Conservation (phyloP, 2,888 invertebrate species). For the Dolomedes plantarius region DNA sequence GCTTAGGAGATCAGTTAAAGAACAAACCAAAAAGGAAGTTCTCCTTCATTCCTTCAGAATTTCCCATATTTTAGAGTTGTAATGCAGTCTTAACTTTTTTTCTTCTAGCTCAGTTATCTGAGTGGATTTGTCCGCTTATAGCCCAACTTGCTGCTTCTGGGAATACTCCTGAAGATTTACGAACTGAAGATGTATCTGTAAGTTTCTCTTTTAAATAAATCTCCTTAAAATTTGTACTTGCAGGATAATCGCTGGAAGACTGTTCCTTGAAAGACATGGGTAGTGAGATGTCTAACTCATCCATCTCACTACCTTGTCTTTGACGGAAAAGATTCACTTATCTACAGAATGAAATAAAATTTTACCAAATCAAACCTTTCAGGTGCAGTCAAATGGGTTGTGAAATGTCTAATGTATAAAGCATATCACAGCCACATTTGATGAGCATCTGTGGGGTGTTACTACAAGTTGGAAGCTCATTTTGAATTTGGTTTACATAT, state of each 20-base stretch:
- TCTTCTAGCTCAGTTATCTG: conserved; percentile 81
- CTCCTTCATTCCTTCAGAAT: no score
- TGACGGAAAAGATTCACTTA: conserved; percentile 81
- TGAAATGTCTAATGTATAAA: conserved; percentile 74
- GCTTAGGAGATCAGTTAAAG: no score
- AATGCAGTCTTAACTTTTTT: neutral
- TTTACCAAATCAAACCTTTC: neutral
- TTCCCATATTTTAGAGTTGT: no score
- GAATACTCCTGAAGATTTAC: conserved; percentile 80
- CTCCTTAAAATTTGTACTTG: neutral
- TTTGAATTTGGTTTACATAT: no score
- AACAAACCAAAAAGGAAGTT: no score
- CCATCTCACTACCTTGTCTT: conserved; percentile 99
- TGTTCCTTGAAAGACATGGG: conserved; percentile 94
- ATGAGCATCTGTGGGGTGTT: conserved; percentile 68
- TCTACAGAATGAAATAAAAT: neutral
- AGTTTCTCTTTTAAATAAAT: conserved; percentile 75
- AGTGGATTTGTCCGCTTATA: conserved; percentile 82
- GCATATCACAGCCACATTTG: conserved; percentile 78
- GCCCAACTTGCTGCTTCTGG: conserved; percentile 79
- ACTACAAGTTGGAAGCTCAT: no score
- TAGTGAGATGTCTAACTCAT: conserved; percentile 92
- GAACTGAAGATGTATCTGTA: conserved; percentile 80
- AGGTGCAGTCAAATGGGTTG: conserved; percentile 75
- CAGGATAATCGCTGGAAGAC: neutral